Evolutionary conservation across 2,113 vertebrate genomes (phyloP).

Genomic region (Ahaetulla prasina): DNA sequence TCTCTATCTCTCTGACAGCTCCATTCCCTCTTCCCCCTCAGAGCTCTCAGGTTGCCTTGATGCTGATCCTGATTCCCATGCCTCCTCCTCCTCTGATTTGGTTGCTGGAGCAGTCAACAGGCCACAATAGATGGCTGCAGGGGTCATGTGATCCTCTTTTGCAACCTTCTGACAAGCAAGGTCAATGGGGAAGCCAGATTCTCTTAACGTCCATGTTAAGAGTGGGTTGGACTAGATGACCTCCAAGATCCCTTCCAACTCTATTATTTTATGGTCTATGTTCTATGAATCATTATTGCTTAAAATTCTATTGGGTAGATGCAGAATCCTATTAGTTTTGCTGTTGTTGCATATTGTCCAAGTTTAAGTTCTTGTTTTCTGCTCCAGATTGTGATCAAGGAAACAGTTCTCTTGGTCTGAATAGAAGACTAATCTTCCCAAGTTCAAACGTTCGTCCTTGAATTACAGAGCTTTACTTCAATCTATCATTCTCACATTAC

Average conservation of each 20-base stretch:
- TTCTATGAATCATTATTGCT: background rate
- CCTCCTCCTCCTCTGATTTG: too few species aligned
- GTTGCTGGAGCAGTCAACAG: too few species aligned
- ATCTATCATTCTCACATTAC: background rate
- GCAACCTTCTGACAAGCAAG: too few species aligned
- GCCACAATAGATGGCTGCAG: too few species aligned
- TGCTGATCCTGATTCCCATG: too few species aligned
- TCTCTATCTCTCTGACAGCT: too few species aligned
- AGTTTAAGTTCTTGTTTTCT: background rate
- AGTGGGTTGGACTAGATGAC: background rate
- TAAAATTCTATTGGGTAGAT: background rate
- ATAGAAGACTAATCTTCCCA: background rate
- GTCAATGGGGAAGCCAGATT: too few species aligned
- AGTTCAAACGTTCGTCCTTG: slow-evolving; percentile 1
- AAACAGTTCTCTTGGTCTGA: background rate
- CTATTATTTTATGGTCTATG: background rate
- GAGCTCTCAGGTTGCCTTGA: too few species aligned
- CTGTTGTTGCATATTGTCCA: background rate
- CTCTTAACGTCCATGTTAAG: too few species aligned
- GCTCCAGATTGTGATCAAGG: background rate
- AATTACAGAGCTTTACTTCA: background rate
- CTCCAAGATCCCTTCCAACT: background rate
- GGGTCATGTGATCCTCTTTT: too few species aligned
- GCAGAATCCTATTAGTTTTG: background rate
- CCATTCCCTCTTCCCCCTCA: too few species aligned